Evolutionary conservation across 2,888 invertebrate species (phyloP).

Genomic region (Campoplex nolae): DNA sequence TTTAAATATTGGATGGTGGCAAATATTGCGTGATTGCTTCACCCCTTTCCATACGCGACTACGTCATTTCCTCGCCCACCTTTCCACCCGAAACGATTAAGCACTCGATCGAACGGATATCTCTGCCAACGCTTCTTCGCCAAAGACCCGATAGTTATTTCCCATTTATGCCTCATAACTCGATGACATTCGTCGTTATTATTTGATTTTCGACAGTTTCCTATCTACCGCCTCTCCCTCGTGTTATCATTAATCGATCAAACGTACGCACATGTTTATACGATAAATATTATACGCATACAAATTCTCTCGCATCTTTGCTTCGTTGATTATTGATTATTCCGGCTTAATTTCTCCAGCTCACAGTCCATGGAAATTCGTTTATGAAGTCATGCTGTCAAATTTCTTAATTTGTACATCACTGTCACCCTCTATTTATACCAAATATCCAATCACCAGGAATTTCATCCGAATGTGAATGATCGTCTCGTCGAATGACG

Average conservation of each 20-base stretch:
- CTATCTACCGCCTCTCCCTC: neutral
- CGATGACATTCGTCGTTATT: neutral
- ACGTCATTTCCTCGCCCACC: neutral
- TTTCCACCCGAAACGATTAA: neutral
- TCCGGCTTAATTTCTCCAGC: conserved; percentile 15
- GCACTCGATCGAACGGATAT: neutral
- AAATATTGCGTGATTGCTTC: neutral
- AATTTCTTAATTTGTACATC: neutral
- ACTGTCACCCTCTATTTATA: neutral
- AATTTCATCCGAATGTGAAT: neutral
- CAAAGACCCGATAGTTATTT: neutral
- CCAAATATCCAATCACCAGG: neutral
- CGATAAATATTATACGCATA: neutral
- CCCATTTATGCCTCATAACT: neutral
- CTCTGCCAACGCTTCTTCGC: neutral
- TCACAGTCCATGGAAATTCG: neutral
- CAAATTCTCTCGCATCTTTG: neutral
- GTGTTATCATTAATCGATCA: conserved; percentile 22
- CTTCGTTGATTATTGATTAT: conserved; percentile 16
- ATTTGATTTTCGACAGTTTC: conserved; percentile 29
- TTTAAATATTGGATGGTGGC: neutral
- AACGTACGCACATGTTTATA: neutral
- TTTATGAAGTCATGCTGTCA: neutral
- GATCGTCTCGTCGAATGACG: neutral
- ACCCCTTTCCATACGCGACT: neutral